Evolutionary conservation across 1,140 invertebrate species (phyloP).

Genomic region (Drosophila aff.): DNA sequence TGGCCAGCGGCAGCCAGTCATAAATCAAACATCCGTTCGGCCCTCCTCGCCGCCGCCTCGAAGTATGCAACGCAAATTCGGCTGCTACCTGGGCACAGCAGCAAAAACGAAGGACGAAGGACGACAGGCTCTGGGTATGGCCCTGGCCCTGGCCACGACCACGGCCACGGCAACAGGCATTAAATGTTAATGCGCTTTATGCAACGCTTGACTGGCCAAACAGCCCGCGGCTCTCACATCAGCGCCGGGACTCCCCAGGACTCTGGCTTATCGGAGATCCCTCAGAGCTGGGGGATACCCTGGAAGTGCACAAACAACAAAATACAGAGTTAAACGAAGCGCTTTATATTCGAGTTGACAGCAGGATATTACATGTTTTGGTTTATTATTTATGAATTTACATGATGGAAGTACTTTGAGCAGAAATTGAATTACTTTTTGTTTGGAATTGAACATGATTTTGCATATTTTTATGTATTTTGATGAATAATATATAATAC

Average conservation of each 20-base stretch:
- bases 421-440: not conserved
- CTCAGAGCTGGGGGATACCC: conserved; percentile 1
- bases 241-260: conserved; percentile 1
- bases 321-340: not conserved
- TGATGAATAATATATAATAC: no score
- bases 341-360: not conserved
- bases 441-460: not conserved
- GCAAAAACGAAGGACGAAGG: not conserved
- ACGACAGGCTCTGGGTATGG: not conserved
- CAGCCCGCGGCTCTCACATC: conserved; percentile 27
- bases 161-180: conserved; percentile 37
- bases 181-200: conserved; percentile 72
- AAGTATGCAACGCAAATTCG: conserved; percentile 60
- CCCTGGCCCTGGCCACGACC: not conserved
- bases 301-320: not conserved
- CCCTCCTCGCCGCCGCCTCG: conserved; percentile 2
- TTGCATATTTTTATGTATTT: not conserved
- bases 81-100: conserved; percentile 4
- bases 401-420: not conserved
- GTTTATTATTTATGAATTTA: not conserved
- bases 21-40: conserved; percentile 50
- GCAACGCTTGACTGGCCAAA: conserved; percentile 57
- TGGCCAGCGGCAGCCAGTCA: conserved; percentile 24
- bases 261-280: not conserved
- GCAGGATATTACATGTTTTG: not conserved